phyloP scores from a whole-genome alignment of 23 tunicate genomes.

The Phallusia fumigata region DNA sequence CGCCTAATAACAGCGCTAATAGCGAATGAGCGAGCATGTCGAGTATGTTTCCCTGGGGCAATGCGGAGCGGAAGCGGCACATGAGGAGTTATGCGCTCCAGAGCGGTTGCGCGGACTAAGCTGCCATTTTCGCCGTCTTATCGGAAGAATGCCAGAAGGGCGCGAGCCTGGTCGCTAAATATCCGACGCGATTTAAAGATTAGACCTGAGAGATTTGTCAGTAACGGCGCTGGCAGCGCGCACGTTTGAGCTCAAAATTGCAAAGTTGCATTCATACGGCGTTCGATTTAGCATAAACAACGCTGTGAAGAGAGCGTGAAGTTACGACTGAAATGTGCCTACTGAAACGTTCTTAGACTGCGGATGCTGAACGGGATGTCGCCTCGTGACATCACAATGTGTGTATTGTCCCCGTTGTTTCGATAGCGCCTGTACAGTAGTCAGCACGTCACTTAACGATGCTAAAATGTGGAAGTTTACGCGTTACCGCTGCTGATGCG shows the following conservation, averaged over 20 bases:
- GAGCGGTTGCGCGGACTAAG: background rate
- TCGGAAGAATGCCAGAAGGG: background rate
- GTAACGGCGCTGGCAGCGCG: background rate
- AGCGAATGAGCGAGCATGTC: background rate
- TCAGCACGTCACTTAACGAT: background rate
- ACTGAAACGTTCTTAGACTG: background rate
- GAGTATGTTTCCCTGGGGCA: constrained; percentile 10
- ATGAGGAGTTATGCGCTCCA: background rate
- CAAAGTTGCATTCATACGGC: too few relatives aligned
- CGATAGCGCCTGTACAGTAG: background rate
- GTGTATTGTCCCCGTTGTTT: background rate
- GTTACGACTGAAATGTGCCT: too few relatives aligned
- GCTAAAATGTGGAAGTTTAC: constrained; percentile 13
- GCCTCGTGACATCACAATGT: constrained; percentile 6
- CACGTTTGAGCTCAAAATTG: too few relatives aligned
- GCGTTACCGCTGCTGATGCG: constrained; percentile 1
- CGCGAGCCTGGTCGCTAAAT: background rate
- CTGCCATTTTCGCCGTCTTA: constrained; percentile 13
- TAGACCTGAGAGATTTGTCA: constrained; percentile 8
- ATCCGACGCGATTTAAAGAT: constrained; percentile 9
- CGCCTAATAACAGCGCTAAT: constrained; percentile 3
- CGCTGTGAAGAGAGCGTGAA: background rate
- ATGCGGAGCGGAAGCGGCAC: constrained; percentile 10
- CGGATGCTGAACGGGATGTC: background rate
- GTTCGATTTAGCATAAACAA: background rate